Percentiles rank a stretch among this genome's conserved stretches.
These are phyloP conservation scores for Trichogramma dendrolimi DNA, from an alignment of 2,888 invertebrate genomes.

Conservation along the genomic window DNA sequence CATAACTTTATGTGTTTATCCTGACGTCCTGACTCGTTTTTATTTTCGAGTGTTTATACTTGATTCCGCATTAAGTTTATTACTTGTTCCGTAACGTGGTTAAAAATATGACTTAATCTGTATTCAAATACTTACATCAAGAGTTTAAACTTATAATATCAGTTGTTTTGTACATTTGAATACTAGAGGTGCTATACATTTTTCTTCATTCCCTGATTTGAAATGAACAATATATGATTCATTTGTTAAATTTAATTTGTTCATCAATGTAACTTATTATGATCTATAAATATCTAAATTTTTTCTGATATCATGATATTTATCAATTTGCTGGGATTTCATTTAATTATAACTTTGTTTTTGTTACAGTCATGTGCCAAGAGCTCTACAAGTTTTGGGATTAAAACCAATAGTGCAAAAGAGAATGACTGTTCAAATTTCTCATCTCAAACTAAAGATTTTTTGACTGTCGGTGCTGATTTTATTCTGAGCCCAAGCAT, in stretches of 20 bases:
- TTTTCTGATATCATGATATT: too few species aligned
- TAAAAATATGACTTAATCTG: too few species aligned
- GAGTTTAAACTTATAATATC: too few species aligned
- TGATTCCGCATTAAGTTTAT: too few species aligned
- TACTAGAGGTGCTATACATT: too few species aligned
- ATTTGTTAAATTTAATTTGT: background rate
- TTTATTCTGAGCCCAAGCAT: slow-evolving; percentile 59
- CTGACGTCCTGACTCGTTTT: too few species aligned
- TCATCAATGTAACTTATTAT: background rate
- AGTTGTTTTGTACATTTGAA: too few species aligned
- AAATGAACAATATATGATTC: background rate
- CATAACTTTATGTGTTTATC: background rate
- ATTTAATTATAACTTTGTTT: background rate
- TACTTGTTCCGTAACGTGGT: too few species aligned
- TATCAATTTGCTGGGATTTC: too few species aligned
- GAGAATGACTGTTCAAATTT: slow-evolving; percentile 42
- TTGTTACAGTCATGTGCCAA: slow-evolving; percentile 36
- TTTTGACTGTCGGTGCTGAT: slow-evolving; percentile 59
- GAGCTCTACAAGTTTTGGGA: slow-evolving; percentile 40
- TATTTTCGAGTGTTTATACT: too few species aligned
- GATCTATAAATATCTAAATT: background rate
- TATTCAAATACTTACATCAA: too few species aligned
- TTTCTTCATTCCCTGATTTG: background rate
- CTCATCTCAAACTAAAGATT: slow-evolving; percentile 39
- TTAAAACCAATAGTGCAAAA: slow-evolving; percentile 43